Evolutionary conservation across 2,113 vertebrate species (phyloP).

Genomic region (Eidolon helvum): DNA sequence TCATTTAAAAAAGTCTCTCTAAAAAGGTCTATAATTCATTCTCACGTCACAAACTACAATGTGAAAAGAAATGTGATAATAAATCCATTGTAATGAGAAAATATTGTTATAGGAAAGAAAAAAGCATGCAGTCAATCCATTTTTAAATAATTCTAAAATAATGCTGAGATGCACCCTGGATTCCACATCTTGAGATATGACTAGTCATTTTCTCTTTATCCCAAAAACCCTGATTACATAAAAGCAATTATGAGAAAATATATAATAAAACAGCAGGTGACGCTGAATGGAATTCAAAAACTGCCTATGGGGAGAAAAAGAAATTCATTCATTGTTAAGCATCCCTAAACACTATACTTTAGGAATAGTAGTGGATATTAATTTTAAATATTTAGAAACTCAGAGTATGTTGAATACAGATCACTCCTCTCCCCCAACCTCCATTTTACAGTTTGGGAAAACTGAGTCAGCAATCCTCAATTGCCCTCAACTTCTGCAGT

Average conservation of each 20-base stretch:
- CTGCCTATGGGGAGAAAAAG: conserved; percentile 49
- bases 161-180: conserved; percentile 66
- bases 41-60: conserved; percentile 72
- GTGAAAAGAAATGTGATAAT: conserved; percentile 73
- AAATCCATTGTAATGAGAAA: conserved; percentile 80
- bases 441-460: conserved; percentile 31
- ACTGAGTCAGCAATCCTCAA: conserved; percentile 58
- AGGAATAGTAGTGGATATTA: conserved; percentile 56
- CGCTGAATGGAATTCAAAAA: conserved; percentile 64
- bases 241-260: conserved; percentile 81
- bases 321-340: conserved; percentile 55
- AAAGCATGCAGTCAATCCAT: conserved; percentile 72
- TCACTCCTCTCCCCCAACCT: not conserved
- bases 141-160: conserved; percentile 81
- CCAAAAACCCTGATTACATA: conserved; percentile 75
- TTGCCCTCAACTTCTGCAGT: not conserved
- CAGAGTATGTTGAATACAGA: conserved; percentile 24
- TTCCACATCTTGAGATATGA: conserved; percentile 72
- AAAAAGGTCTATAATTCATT: conserved; percentile 68
- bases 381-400: conserved; percentile 71
- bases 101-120: conserved; percentile 77
- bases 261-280: conserved; percentile 80
- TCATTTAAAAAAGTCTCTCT: not conserved
- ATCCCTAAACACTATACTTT: conserved; percentile 47
- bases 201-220: conserved; percentile 74